Evolutionary conservation across 2,113 vertebrate genomes (phyloP), one percentile per base, ranked within the genome.

Genomic region (Rafetus swinhoei): DNA sequence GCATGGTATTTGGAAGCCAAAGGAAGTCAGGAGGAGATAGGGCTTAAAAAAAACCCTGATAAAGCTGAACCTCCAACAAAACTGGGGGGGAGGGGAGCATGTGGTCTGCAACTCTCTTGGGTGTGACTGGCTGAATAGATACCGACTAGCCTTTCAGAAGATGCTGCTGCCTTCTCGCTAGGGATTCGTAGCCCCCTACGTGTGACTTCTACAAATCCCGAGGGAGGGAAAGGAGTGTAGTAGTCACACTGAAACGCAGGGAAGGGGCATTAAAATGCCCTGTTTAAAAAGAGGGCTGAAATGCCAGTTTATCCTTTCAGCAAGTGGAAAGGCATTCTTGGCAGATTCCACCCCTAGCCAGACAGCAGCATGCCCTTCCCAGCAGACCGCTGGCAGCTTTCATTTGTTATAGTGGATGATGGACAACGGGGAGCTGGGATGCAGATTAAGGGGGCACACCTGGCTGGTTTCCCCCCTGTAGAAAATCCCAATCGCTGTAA

Each of bases 321-420:
- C 90, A 35, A 72, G 65, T 6, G 16, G 21, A 55, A 32, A 80
- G 55, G 14, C 0, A 0, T 2, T 65, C 50, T 59, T 52, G 18
- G 19, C 1, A 1, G 5, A 10, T 2, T 21, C 54, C 0, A 1
- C 4, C 22, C 15, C 81, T 5, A 24, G 21, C 57, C 18, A 8
- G 79, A 77, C 4, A 45, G 50, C 82, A 79, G 57, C 57, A 39
- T 83, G n/a, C 19, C 24, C 45, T 50, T 6, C 1, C 80, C 85
- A 39, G 1, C 0, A 0, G 32, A 13, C n/a, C 29, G 16, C 3
- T 1, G 56, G 25, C 2, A n/a, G 83, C 27, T 16, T 81, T 52
- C 6, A 9, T 1, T 79, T 7, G 7, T 19, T 19, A 16, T 2
- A 56, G 56, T 83, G n/a, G 9, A 77, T 59, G 81, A 2, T 35